Percentiles rank a stretch among this genome's conserved stretches.
Conservation (phyloP, 2,888 invertebrate species). For the Drosophila tripunctata region DNA sequence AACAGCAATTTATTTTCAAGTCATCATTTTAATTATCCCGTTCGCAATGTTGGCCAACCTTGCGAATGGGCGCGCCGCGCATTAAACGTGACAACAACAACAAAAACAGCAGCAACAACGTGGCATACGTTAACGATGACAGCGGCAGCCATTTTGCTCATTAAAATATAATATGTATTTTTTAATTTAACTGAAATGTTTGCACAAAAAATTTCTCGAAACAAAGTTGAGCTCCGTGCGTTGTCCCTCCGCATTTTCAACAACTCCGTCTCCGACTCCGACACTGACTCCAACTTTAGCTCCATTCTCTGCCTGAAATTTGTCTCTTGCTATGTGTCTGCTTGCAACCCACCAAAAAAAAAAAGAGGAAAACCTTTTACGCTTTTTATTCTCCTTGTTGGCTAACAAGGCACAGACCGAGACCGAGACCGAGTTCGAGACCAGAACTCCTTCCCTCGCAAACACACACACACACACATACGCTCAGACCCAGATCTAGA, state of each 20-base stretch:
- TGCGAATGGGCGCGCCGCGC: conserved; percentile 69
- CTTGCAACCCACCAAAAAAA: conserved; percentile 16
- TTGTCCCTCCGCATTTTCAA: conserved; percentile 38
- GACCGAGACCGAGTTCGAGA: conserved; percentile 3
- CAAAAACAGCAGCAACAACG: conserved; percentile 20
- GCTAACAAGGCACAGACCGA: conserved; percentile 48
- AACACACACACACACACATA: neutral
- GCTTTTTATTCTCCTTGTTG: conserved; percentile 49
- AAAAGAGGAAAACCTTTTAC: conserved; percentile 46
- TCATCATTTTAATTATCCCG: conserved; percentile 83
- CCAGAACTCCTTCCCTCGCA: neutral
- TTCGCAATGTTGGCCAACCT: conserved; percentile 71
- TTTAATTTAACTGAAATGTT: conserved; percentile 83
- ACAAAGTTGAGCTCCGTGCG: conserved; percentile 65
- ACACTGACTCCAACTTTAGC: too few species aligned
- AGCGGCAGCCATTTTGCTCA: conserved; percentile 81
- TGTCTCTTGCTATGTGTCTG: conserved; percentile 32
- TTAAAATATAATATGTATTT: conserved; percentile 84
- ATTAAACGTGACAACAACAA: conserved; percentile 71
- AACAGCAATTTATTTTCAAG: conserved; percentile 83
- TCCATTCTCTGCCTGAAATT: conserved; percentile 36
- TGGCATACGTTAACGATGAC: conserved; percentile 36
- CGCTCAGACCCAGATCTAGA: conserved; percentile 10
- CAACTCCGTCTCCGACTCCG: too few species aligned
- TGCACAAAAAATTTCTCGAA: conserved; percentile 81